Conservation (phyloP, 2,888 invertebrate genomes). For the Drosophila imparisetae region DNA sequence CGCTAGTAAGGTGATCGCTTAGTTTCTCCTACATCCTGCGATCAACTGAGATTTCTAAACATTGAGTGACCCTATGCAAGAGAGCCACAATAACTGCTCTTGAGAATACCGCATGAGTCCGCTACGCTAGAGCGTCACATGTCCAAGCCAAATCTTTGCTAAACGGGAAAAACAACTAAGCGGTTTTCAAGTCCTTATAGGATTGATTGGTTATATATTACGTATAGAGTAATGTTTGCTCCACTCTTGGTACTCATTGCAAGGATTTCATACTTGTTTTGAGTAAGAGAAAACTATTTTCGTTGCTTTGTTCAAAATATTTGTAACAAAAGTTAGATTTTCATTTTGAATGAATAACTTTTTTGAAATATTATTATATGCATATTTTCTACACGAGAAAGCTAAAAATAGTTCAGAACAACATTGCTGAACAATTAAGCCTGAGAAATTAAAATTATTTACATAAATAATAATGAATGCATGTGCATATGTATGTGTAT, state of each 20-base stretch:
- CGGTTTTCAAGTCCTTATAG: not conserved
- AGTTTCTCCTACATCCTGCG: too few relatives aligned
- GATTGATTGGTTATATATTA: not conserved
- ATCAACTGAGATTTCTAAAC: too few relatives aligned
- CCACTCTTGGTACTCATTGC: not conserved
- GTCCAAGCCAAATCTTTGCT: not conserved
- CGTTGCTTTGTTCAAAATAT: too few relatives aligned
- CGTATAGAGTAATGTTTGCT: not conserved
- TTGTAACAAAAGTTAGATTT: not conserved
- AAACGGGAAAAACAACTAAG: not conserved
- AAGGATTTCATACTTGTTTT: too few relatives aligned
- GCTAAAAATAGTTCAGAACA: too few relatives aligned
- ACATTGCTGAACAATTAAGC: not conserved
- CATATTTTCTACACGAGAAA: not conserved
- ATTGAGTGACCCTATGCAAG: too few relatives aligned
- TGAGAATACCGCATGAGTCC: too few relatives aligned
- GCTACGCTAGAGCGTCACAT: not conserved
- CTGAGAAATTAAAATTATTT: not conserved
- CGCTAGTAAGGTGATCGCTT: not conserved
- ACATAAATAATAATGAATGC: not conserved
- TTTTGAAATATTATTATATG: not conserved
- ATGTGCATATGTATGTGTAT: not conserved
- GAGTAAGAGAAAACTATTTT: too few relatives aligned
- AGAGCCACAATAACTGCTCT: too few relatives aligned
- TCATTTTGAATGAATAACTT: not conserved